These are phyloP conservation scores for Enteromius fasciolatus DNA, from an alignment of 2,797 vertebrate genomes.

Conservation along the genomic window DNA sequence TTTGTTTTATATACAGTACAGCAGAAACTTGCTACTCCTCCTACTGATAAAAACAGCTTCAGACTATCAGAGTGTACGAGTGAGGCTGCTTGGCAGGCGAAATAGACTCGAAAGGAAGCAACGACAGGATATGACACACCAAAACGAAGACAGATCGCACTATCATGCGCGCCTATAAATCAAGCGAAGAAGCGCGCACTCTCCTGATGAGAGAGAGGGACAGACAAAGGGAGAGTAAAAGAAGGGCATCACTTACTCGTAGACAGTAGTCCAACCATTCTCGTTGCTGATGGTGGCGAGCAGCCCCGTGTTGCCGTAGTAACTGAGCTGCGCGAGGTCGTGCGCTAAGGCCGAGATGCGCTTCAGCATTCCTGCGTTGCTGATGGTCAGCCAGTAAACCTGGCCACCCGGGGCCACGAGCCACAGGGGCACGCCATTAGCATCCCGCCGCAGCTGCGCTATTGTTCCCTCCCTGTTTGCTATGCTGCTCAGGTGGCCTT, in stretches of 20 bases:
- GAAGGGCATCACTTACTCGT: conserved; percentile 82
- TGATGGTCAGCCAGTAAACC: conserved; percentile 89
- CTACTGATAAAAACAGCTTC: conserved; percentile 1
- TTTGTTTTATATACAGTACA: conserved; percentile 10
- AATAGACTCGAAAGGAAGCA: conserved; percentile 20
- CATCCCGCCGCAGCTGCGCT: conserved; percentile 84
- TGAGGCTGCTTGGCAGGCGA: neutral
- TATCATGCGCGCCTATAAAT: conserved; percentile 12
- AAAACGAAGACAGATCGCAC: conserved; percentile 32
- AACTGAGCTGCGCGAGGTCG: conserved; percentile 87
- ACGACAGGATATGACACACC: conserved; percentile 1
- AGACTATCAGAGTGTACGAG: conserved; percentile 1
- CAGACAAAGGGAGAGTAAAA: neutral
- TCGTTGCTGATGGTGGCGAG: conserved; percentile 88
- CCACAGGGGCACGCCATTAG: conserved; percentile 85
- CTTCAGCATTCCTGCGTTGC: conserved; percentile 85
- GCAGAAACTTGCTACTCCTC: conserved; percentile 2
- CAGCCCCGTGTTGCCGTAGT: conserved; percentile 86
- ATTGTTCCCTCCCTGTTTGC: conserved; percentile 81
- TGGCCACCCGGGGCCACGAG: conserved; percentile 85
- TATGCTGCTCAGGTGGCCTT: conserved; percentile 80
- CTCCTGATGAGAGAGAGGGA: conserved; percentile 17
- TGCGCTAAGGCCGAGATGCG: conserved; percentile 87
- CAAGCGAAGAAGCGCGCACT: conserved; percentile 4
- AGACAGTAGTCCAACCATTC: conserved; percentile 89